Conservation (phyloP, 2,113 vertebrate genomes). For the Anhinga anhinga region DNA sequence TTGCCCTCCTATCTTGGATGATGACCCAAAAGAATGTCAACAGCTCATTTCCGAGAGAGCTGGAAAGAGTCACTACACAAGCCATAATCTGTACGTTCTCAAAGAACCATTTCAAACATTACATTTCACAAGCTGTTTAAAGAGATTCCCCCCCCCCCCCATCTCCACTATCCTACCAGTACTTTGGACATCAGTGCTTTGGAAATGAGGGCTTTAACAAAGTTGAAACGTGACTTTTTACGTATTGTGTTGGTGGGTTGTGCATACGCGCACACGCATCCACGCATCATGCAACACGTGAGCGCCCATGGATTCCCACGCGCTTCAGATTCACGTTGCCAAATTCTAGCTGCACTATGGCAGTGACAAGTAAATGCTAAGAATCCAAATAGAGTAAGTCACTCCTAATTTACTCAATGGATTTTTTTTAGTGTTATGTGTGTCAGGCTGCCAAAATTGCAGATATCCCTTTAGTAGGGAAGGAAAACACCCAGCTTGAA, state of each 20-base stretch:
- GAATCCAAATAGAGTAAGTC: neutral
- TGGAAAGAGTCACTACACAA: slow-evolving; percentile 75
- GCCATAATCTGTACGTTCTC: slow-evolving; percentile 82
- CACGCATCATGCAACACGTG: rapidly evolving
- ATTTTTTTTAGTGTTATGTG: neutral
- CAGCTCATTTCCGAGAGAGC: slow-evolving; percentile 88
- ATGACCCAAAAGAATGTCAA: slow-evolving; percentile 93
- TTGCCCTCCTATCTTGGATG: slow-evolving; percentile 83
- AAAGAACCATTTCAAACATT: slow-evolving; percentile 82
- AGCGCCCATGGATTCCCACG: neutral
- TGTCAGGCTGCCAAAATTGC: neutral
- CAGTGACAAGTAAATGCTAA: neutral
- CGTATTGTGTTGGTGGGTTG: neutral
- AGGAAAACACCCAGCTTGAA: neutral
- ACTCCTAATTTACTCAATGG: neutral
- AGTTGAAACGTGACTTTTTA: slow-evolving; percentile 38
- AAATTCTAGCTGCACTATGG: neutral
- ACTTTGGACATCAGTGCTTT: slow-evolving; percentile 61
- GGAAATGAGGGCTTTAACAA: slow-evolving; percentile 55
- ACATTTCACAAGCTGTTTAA: slow-evolving; percentile 80
- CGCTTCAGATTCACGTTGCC: neutral
- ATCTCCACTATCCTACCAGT: slow-evolving; percentile 69
- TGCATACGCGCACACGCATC: rapidly evolving
- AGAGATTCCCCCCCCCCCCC: slow-evolving; percentile 58
- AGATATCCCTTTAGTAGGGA: neutral